A percentile compares a stretch with the other conserved stretches of the same genome.
These are phyloP conservation scores for Andrena haemorrhoa DNA, from an alignment of 2,888 invertebrate species.

Conservation along the genomic window DNA sequence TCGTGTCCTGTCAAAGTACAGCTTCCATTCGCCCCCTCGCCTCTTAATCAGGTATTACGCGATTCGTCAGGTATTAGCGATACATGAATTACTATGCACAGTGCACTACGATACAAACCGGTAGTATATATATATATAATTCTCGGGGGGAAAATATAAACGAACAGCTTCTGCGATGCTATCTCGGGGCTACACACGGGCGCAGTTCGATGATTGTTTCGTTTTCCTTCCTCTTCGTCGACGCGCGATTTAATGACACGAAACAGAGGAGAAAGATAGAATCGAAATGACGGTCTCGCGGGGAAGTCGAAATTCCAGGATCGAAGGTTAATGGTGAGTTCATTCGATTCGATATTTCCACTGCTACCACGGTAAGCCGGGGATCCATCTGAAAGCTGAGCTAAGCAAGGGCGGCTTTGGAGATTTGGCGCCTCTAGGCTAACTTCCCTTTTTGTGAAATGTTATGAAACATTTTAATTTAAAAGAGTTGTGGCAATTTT, in stretches of 20 bases:
- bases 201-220: constrained; percentile 22
- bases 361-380: constrained; percentile 2
- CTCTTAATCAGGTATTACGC: constrained; percentile 25
- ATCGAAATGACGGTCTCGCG: constrained; percentile 7
- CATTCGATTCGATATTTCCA: constrained; percentile 5
- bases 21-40: not conserved
- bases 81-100: constrained; percentile 33
- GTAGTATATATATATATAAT: constrained; percentile 32
- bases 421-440: no score
- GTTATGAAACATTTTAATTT: no score
- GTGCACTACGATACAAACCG: constrained; percentile 43
- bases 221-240: not conserved
- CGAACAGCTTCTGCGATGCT: constrained; percentile 9
- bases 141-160: constrained; percentile 39
- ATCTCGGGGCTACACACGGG: not conserved
- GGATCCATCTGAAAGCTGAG: not conserved
- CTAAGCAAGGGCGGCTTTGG: no score
- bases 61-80: constrained; percentile 33
- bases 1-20: constrained; percentile 34
- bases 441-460: no score
- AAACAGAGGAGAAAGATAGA: constrained; percentile 2
- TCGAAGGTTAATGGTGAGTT: not conserved
- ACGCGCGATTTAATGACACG: constrained; percentile 8
- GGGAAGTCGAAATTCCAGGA: not conserved
- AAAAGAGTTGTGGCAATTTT: not conserved